Evolutionary conservation across 1,140 invertebrate species (phyloP), one percentile per base, ranked within the genome.

Genomic region (Schlechtendalia chinensis): DNA sequence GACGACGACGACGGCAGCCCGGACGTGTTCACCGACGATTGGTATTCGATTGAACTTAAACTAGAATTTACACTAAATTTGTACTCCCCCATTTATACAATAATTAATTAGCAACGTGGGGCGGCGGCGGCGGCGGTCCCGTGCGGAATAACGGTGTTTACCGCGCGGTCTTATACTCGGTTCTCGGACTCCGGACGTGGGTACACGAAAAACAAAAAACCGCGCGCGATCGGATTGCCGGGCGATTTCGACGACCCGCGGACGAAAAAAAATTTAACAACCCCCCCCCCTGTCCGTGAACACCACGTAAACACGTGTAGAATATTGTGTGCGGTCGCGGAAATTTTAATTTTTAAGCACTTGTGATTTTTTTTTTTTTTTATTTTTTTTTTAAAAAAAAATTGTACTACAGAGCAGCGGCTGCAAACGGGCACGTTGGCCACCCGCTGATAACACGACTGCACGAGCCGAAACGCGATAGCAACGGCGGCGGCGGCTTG

Each of bases 391-490:
- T 19, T 59, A 77, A 77, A 77, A 67, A 67, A 47, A 47, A 32
- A 58, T 45, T 77, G 39, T 22, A 77, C 72, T 61, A n/a, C 24
- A 63, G 58, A 79, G 54, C 75, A 59, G 56, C 75, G 75, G 75
- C 75, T 79, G 75, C 75, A 79, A 79, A 79, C 75, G 75, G 75
- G 75, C 75, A 79, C 75, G 75, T 79, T 79, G 75, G 75, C 75
- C 75, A 79, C 75, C 75, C 75, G 75, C 75, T 79, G 75, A 79
- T 79, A 79, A 79, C 75, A 79, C 75, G 75, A 79, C 75, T 79
- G 75, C 75, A 59, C 56, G 58, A 58, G 75, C 75, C 54, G 58
- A 79, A 59, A 27, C 56, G 75, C 75, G 69, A 72, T 72, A 59
- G 75, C 58, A 59, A 58, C 75, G 56, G 75, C 75, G 72, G 72